These are phyloP conservation scores for Oryzaephilus surinamensis DNA, from an alignment of 1,140 invertebrate species.

Conservation along the genomic window DNA sequence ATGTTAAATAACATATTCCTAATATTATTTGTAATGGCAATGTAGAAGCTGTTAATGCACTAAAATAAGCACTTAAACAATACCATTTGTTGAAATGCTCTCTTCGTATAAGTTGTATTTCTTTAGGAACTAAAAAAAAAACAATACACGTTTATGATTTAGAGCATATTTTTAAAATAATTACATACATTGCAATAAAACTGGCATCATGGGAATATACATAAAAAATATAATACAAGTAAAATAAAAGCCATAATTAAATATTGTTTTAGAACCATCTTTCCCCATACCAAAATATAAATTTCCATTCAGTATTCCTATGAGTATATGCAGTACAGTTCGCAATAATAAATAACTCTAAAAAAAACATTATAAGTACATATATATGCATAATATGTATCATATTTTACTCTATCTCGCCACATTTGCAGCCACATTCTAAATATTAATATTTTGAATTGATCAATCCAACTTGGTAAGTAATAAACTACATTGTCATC, in stretches of 20 bases:
- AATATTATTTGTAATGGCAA: slow-evolving; percentile 62
- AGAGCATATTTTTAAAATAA: neutral
- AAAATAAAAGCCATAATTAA: slow-evolving; percentile 75
- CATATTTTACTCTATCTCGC: slow-evolving; percentile 51
- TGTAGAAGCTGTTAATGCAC: slow-evolving; percentile 67
- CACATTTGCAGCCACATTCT: slow-evolving; percentile 62
- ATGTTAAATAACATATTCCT: slow-evolving; percentile 63
- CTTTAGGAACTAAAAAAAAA: slow-evolving; percentile 66
- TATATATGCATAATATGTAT: slow-evolving; percentile 4
- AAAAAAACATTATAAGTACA: slow-evolving; percentile 30
- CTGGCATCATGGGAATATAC: slow-evolving; percentile 69
- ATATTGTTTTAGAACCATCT: slow-evolving; percentile 67
- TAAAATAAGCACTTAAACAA: slow-evolving; percentile 78
- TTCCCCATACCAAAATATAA: slow-evolving; percentile 61
- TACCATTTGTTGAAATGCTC: slow-evolving; percentile 96
- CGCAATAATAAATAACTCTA: slow-evolving; percentile 63
- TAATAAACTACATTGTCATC: too few relatives aligned
- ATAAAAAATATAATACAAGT: slow-evolving; percentile 64
- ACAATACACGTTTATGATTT: slow-evolving; percentile 2
- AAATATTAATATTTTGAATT: slow-evolving; percentile 52
- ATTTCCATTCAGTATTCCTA: slow-evolving; percentile 58
- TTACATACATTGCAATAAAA: slow-evolving; percentile 59
- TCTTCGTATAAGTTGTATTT: slow-evolving; percentile 74
- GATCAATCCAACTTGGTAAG: slow-evolving; percentile 33
- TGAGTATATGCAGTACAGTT: slow-evolving; percentile 51